Percentiles rank a stretch among this genome's conserved stretches.
Evolutionary conservation across 2,888 invertebrate genomes (phyloP).

Genomic region (Eristalis intricaria): DNA sequence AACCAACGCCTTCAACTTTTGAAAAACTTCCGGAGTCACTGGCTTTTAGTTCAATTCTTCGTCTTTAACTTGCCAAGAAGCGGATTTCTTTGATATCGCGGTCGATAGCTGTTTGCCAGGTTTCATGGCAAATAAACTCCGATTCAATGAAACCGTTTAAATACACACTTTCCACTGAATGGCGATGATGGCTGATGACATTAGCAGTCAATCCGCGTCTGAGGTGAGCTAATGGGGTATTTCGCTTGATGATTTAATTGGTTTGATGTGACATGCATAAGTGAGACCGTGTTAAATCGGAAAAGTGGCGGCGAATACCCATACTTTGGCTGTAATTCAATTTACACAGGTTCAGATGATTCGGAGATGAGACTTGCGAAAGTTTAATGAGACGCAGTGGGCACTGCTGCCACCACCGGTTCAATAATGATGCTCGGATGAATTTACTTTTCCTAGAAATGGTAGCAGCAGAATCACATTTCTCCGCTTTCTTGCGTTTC

Average conservation of each 20-base stretch:
- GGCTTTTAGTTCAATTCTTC: background rate
- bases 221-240: background rate
- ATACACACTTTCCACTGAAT: background rate
- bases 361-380: too few species aligned
- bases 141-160: background rate
- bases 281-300: background rate
- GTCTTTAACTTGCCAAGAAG: too few species aligned
- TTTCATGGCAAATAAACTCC: background rate
- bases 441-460: too few species aligned
- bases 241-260: background rate
- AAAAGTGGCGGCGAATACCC: background rate
- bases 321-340: background rate
- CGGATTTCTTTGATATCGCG: too few species aligned
- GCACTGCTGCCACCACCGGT: too few species aligned
- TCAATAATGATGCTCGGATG: too few species aligned
- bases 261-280: background rate
- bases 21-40: background rate
- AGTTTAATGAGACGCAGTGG: too few species aligned
- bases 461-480: too few species aligned
- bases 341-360: too few species aligned
- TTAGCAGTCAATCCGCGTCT: background rate
- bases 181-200: background rate
- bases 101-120: too few species aligned
- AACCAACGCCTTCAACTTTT: too few species aligned
- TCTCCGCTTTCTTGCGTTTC: too few species aligned